Conservation (phyloP, 1,140 invertebrate genomes). For the Panagrolaimus sp. region DNA sequence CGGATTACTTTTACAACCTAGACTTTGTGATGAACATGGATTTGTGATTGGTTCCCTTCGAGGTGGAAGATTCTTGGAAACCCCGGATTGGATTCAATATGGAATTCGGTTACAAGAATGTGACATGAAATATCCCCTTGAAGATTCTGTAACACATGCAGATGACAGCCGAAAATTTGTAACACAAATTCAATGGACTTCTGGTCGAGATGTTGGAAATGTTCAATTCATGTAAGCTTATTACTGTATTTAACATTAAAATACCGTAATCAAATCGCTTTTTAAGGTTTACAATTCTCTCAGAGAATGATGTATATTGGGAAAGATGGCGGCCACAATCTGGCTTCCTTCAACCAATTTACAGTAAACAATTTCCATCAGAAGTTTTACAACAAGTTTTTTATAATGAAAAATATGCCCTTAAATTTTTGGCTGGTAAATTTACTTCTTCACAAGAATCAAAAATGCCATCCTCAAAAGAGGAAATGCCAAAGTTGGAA, state of each 20-base stretch:
- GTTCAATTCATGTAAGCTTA: slow-evolving; percentile 36
- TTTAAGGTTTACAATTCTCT: slow-evolving; percentile 5
- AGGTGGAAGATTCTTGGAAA: slow-evolving; percentile 35
- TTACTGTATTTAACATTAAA: not conserved
- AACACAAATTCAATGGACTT: slow-evolving; percentile 33
- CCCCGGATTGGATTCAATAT: slow-evolving; percentile 35
- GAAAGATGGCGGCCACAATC: not conserved
- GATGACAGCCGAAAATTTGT: slow-evolving; percentile 38
- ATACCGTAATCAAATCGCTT: too few relatives aligned
- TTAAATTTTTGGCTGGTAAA: slow-evolving; percentile 12
- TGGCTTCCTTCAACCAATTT: not conserved
- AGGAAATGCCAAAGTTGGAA: not conserved
- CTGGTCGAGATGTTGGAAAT: slow-evolving; percentile 30
- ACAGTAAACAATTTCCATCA: not conserved
- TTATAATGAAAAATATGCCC: slow-evolving; percentile 9
- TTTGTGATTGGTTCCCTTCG: slow-evolving; percentile 36
- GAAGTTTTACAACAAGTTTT: slow-evolving; percentile 9
- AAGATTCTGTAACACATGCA: slow-evolving; percentile 35
- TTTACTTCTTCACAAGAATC: slow-evolving; percentile 11
- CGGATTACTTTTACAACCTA: slow-evolving; percentile 35
- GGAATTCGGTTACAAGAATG: slow-evolving; percentile 38
- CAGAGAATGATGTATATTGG: slow-evolving; percentile 13
- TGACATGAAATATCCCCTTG: slow-evolving; percentile 9
- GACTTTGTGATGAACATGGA: slow-evolving; percentile 33
- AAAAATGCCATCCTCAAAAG: not conserved